Evolutionary conservation across 2,888 invertebrate genomes (phyloP), one percentile per base, ranked within the genome.

Genomic region (Pterostichus madidus): DNA sequence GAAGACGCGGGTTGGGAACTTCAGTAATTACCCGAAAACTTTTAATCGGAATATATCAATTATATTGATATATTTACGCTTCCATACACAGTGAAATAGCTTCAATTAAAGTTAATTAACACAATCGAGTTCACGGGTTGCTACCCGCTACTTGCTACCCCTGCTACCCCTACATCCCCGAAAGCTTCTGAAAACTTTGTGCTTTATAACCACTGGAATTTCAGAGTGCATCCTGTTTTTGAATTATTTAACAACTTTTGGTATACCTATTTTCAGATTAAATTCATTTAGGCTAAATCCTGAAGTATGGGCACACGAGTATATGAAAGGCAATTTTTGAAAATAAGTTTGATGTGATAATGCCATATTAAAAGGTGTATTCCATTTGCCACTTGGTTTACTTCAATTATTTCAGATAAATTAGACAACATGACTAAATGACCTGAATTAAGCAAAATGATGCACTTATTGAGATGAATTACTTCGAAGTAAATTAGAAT

Each of bases 91-190:
- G 44, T 73, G 59, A 80, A 80, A 80, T 80, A 35, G 68, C 80
- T 71, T 80, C 52, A 80, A 80, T 80, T 80, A 80, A 80, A 68
- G 80, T 68, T 80, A 68, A 68, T 79, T 80, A 80, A 80, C 68
- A 77, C 77, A 49, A 80, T 64, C 44, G 49, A 80, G 68, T 68
- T 13, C 44, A 73, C 32, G 64, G 64, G 64, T 64, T 64, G 59
- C 59, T 59, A 24, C 59, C 59, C 59, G 24, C 59, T 59, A 59
- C 24, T 39, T 49, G 49, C 49, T 39, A 24, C 24, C 24, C 24
- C 24, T 24, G 24, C 24, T 24, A 24, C 24, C 24, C 3, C 24
- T 24, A 3, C 24, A n/a, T 24, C 53, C 53, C 8, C 53, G 15
- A 5, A n/a, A 11, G 32, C 31, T 35, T 31, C 13, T 35, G 64